phyloP scores from a whole-genome alignment of 2,888 invertebrate genomes.

The Xanthia togata region DNA sequence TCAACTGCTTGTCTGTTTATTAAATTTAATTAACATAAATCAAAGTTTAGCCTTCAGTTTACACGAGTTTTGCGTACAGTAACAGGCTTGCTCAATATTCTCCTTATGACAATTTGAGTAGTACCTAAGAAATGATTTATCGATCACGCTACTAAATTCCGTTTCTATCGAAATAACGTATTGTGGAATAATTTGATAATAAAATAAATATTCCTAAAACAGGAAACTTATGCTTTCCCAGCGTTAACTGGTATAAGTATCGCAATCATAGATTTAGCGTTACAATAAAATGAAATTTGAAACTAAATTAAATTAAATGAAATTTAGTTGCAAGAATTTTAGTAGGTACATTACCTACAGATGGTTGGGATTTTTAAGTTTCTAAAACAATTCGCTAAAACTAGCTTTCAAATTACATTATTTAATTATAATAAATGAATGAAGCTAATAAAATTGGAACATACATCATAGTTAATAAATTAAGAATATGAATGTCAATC shows the following conservation, averaged over 20 bases:
- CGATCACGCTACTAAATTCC: neutral
- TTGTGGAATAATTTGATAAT: neutral
- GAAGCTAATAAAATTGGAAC: neutral
- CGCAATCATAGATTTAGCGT: neutral
- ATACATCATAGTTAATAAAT: neutral
- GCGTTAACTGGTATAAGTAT: neutral
- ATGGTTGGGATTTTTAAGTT: neutral
- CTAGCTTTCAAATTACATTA: neutral
- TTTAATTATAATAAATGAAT: neutral
- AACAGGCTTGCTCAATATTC: constrained; percentile 34
- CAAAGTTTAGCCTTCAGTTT: constrained; percentile 63
- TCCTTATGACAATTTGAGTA: constrained; percentile 22
- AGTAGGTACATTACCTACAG: neutral
- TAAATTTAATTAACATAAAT: constrained; percentile 69
- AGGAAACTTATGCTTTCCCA: neutral
- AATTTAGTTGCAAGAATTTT: neutral
- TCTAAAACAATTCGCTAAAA: neutral
- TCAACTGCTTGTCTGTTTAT: constrained; percentile 67
- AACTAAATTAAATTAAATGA: too few species aligned
- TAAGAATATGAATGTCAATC: neutral
- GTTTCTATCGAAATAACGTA: neutral
- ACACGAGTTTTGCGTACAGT: constrained; percentile 35
- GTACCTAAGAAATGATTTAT: constrained; percentile 42
- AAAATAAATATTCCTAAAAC: constrained; percentile 3
- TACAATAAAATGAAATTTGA: neutral